Base-by-base conservation (phyloP, 2,113 vertebrate species). In the Anguilla japonica region DNA sequence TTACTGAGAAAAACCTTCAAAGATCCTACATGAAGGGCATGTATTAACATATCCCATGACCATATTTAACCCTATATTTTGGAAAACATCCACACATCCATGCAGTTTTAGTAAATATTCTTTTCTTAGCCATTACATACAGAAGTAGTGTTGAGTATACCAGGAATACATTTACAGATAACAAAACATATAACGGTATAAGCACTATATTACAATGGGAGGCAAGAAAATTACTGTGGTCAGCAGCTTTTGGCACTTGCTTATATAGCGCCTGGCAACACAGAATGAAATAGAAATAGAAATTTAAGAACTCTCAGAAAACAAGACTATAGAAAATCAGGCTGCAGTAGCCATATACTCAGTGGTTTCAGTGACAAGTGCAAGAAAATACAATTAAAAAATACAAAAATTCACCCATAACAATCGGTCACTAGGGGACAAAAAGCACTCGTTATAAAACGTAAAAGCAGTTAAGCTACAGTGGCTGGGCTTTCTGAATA, bases 181-280 rank as follows among this genome's bases (percentile, higher is more conserved):
- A 26, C 14, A 75, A 75, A 75, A n/a, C 71, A 75, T 29, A 75
- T 79, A 53, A 87, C n/a, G 71, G 84, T 86, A 83, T 67, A 39
- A 82, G 29, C n/a, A 39, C 63, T 63, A 34, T 81, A 81, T 86
- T 86, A 86, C 56, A 82, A 75, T 75, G 71, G 71, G 71, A 6
- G 15, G 26, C n/a, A 75, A 75, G 26, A 34, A 75, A 75, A 75
- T 34, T 13, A 3, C 71, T 34, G 71, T 71, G 22, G 26, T 5
- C 63, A 71, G 63, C 43, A 18, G 20, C 13, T 60, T 39, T 83
- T 26, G 20, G 79, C 81, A 29, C 63, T 46, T n/a, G 60, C 46
- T 57, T 92, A 89, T 34, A 75, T 34, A 26, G n/a, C 71, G 4
- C 34, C 71, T 0, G 60, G 26, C 34, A 34, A 75, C 71, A 34